Evolutionary conservation across 2,888 invertebrate genomes (phyloP).

Genomic region (Acleris laterana): DNA sequence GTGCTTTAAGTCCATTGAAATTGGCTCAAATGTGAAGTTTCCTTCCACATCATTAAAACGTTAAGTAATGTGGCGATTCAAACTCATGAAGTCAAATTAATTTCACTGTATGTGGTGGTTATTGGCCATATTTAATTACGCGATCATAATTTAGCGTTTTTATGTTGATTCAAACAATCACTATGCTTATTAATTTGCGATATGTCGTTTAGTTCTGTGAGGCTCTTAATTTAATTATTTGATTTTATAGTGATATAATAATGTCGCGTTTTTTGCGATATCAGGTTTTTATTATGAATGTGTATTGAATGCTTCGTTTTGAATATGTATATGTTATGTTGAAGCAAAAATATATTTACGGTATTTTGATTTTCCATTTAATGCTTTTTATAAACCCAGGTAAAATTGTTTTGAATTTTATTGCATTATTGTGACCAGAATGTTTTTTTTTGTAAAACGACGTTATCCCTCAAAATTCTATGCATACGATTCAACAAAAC

Average conservation of each 20-base stretch:
- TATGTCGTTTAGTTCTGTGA: constrained; percentile 4
- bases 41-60: constrained; percentile 19
- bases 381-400: too few species aligned
- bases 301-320: too few species aligned
- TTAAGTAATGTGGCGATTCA: constrained; percentile 31
- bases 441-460: background rate
- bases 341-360: too few species aligned
- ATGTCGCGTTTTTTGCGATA: background rate
- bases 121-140: constrained; percentile 35
- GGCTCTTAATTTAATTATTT: constrained; percentile 17
- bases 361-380: too few species aligned
- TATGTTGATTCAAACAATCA: constrained; percentile 20
- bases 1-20: constrained; percentile 1
- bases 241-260: background rate
- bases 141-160: constrained; percentile 18
- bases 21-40: background rate
- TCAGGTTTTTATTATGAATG: too few species aligned
- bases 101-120: constrained; percentile 34
- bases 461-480: constrained; percentile 13
- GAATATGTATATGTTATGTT: too few species aligned
- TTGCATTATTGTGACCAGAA: too few species aligned
- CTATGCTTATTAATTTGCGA: constrained; percentile 22
- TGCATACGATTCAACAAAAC: constrained; percentile 38
- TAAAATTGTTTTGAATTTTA: too few species aligned
- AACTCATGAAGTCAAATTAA: constrained; percentile 35